Conservation (phyloP, 2,113 vertebrate species). For the Pelusios castaneus region DNA sequence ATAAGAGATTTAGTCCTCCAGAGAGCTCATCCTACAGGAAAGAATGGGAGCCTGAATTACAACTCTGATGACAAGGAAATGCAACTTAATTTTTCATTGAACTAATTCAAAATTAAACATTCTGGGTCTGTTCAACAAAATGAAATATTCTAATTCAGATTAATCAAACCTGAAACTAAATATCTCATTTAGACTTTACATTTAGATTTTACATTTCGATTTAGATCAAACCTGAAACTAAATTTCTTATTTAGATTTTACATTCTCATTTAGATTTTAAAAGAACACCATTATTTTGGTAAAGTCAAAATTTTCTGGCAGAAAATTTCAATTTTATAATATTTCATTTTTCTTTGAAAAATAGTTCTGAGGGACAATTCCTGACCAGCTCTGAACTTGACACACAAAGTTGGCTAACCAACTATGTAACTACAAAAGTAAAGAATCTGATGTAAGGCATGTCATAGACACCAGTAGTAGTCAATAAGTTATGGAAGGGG, state of each 20-base stretch:
- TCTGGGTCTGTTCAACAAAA: not conserved
- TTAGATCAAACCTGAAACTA: too few relatives aligned
- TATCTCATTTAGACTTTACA: not conserved
- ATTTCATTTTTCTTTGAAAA: slow-evolving; percentile 1
- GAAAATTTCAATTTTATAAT: not conserved
- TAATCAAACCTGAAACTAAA: not conserved
- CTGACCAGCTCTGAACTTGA: not conserved
- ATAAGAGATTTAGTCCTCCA: not conserved
- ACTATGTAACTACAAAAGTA: not conserved
- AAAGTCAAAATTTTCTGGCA: not conserved
- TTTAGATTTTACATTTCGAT: too few relatives aligned
- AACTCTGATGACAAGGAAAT: not conserved
- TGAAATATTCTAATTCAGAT: not conserved
- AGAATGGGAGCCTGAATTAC: not conserved
- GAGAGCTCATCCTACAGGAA: not conserved
- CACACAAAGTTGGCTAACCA: not conserved
- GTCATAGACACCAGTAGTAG: not conserved
- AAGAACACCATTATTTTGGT: not conserved
- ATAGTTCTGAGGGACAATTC: not conserved
- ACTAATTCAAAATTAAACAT: not conserved
- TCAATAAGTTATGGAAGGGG: not conserved
- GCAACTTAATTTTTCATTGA: not conserved
- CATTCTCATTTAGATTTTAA: too few relatives aligned
- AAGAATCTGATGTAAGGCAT: not conserved
- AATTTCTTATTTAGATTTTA: too few relatives aligned